phyloP scores from a whole-genome alignment of 2,797 vertebrate species.

The Microctenopoma lineatum region DNA sequence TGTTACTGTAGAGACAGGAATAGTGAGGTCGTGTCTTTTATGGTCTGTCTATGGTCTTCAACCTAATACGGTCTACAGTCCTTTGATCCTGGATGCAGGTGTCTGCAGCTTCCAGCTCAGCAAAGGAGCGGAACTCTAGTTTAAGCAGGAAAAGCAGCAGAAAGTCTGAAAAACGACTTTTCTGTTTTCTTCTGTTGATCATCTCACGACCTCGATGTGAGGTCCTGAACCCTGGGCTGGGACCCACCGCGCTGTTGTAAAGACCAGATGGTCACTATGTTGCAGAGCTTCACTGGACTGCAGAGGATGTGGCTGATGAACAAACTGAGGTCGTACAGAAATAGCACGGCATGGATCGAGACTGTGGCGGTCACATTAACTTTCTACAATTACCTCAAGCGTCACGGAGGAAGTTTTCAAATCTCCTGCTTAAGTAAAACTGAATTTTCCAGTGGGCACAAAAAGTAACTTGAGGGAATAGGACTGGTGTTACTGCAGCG shows the following conservation, averaged over 20 bases:
- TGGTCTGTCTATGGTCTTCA: not conserved
- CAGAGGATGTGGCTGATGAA: slow-evolving; percentile 9
- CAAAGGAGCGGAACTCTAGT: too few species aligned
- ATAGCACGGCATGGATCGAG: not conserved
- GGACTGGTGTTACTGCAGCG: too few species aligned
- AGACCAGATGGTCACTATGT: slow-evolving; percentile 3
- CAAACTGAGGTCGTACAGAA: not conserved
- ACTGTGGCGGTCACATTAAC: not conserved
- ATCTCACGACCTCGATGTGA: not conserved
- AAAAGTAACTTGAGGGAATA: too few species aligned
- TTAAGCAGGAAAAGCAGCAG: too few species aligned
- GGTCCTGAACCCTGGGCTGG: not conserved
- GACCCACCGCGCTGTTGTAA: not conserved
- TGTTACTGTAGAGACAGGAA: not conserved
- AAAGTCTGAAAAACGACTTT: too few species aligned
- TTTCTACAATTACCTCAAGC: too few species aligned
- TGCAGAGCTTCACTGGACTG: not conserved
- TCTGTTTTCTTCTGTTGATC: not conserved
- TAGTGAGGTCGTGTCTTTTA: not conserved
- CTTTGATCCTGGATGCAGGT: not conserved
- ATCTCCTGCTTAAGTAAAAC: too few species aligned
- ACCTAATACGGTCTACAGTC: not conserved
- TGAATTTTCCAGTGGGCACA: too few species aligned
- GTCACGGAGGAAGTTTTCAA: too few species aligned
- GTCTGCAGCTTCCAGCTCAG: too few species aligned